Evolutionary conservation across 2,888 invertebrate species (phyloP).

Genomic region (Agrypnus murinus): DNA sequence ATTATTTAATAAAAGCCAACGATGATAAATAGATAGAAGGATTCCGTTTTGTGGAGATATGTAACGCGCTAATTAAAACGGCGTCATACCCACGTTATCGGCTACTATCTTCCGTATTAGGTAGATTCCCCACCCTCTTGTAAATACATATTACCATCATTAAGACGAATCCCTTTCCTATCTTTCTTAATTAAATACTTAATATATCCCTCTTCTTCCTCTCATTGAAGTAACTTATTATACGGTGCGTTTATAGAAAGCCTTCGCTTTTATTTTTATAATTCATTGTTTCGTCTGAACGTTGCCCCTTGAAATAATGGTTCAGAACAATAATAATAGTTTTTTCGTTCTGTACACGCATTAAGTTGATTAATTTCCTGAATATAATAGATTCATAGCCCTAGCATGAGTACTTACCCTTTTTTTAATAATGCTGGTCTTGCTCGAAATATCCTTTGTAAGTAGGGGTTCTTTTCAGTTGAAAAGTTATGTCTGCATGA

Average conservation of each 20-base stretch:
- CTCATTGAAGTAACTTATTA: constrained; percentile 14
- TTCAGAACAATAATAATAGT: not conserved
- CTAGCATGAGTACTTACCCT: too few relatives aligned
- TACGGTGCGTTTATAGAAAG: not conserved
- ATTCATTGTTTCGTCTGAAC: constrained; percentile 16
- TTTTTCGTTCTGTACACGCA: constrained; percentile 4
- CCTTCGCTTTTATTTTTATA: not conserved
- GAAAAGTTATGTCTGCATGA: too few relatives aligned
- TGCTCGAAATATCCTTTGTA: too few relatives aligned
- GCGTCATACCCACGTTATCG: constrained; percentile 26
- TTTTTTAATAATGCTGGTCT: too few relatives aligned
- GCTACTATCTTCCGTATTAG: constrained; percentile 19
- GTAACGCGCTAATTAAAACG: constrained; percentile 34
- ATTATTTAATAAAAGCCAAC: constrained; percentile 38
- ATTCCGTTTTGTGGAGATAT: constrained; percentile 20
- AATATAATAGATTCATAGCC: not conserved
- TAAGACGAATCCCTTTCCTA: constrained; percentile 28
- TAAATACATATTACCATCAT: constrained; percentile 14
- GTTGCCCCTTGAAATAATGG: not conserved
- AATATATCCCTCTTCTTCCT: not conserved
- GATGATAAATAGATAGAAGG: constrained; percentile 22
- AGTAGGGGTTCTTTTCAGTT: too few relatives aligned
- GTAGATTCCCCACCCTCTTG: constrained; percentile 8
- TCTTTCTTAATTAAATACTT: constrained; percentile 28
- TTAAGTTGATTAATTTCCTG: constrained; percentile 1